These are phyloP conservation scores for Steromphala cineraria DNA, from an alignment of 2,888 invertebrate species.

Conservation along the genomic window DNA sequence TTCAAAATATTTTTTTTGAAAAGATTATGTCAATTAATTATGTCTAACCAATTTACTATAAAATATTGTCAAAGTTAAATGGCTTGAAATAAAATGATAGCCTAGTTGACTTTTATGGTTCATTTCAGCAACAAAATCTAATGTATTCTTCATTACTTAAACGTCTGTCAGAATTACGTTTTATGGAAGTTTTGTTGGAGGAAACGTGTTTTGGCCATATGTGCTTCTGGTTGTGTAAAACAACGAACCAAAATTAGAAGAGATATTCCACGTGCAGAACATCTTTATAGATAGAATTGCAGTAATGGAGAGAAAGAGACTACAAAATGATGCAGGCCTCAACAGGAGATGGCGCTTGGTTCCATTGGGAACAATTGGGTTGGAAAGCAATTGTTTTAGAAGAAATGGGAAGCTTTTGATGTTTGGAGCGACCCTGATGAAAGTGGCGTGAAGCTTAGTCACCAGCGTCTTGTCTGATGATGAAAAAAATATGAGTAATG, in stretches of 20 bases:
- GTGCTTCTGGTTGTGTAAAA: neutral
- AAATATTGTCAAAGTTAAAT: no score
- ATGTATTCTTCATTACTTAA: neutral
- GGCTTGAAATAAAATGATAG: no score
- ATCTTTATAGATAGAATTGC: neutral
- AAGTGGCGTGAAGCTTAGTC: neutral
- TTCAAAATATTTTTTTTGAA: no score
- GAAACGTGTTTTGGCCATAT: neutral
- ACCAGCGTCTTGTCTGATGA: neutral
- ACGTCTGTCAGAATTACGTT: neutral
- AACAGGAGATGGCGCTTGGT: neutral
- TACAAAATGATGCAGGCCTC: neutral
- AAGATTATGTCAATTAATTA: no score
- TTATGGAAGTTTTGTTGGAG: neutral
- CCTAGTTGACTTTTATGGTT: no score
- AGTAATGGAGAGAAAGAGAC: neutral
- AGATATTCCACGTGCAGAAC: neutral
- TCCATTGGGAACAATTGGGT: conserved; percentile 3
- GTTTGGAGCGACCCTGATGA: neutral
- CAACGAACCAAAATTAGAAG: neutral
- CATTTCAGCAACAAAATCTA: neutral
- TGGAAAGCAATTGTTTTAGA: conserved; percentile 15
- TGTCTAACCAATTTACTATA: no score
- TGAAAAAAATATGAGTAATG: neutral
- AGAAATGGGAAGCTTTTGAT: neutral